Conservation (phyloP, 92 coral and sea anemone genomes). For the Porites rus region DNA sequence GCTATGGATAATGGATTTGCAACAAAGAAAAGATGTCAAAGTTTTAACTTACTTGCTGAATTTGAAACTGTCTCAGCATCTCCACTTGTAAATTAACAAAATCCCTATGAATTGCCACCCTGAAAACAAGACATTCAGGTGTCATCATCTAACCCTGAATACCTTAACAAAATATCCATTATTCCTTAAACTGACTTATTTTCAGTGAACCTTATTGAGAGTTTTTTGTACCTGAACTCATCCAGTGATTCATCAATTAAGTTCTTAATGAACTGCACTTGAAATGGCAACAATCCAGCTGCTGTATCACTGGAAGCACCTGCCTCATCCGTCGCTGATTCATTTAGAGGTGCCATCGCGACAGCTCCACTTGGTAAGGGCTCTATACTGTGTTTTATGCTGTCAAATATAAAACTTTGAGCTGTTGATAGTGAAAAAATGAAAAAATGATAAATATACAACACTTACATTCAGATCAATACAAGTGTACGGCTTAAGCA, state of each 20-base stretch:
- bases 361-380: slow-evolving; percentile 41
- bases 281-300: slow-evolving; percentile 90
- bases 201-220: background rate
- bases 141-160: background rate
- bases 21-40: background rate
- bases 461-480: background rate
- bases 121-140: slow-evolving; percentile 10
- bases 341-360: slow-evolving; percentile 12
- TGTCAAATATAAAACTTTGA: slow-evolving; percentile 36
- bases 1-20: background rate
- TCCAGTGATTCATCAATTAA: slow-evolving; percentile 97
- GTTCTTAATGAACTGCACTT: slow-evolving; percentile 92
- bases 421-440: slow-evolving; percentile 24
- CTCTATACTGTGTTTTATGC: slow-evolving; percentile 20
- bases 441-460: background rate
- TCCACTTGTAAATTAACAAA: slow-evolving; percentile 97
- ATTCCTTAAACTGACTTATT: background rate
- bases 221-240: slow-evolving; percentile 81
- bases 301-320: slow-evolving; percentile 32
- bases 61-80: slow-evolving; percentile 98
- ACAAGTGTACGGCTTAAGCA: background rate
- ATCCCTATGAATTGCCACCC: slow-evolving; percentile 92
- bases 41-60: slow-evolving; percentile 82
- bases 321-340: slow-evolving; percentile 22
- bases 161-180: no score